phyloP scores from a whole-genome alignment of 2,888 invertebrate species.

The Erebia epiphron region DNA sequence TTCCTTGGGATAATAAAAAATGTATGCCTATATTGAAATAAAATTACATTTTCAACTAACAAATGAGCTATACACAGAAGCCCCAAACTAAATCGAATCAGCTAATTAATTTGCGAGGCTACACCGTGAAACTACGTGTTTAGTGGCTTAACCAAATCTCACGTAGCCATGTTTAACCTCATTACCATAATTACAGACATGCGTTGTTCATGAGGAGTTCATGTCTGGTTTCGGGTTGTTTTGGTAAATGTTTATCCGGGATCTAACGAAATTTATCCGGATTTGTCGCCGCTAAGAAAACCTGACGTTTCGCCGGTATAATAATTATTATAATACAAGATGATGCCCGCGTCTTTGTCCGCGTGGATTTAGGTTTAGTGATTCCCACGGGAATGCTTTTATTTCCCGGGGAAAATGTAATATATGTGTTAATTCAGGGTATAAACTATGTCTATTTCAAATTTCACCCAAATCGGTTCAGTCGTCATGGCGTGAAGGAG shows the following conservation, averaged over 20 bases:
- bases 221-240: slow-evolving; percentile 7
- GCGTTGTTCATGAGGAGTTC: slow-evolving; percentile 16
- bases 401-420: too few species aligned
- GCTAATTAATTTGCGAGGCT: slow-evolving; percentile 21
- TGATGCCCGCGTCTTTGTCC: too few species aligned
- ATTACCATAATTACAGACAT: slow-evolving; percentile 22
- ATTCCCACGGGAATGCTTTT: too few species aligned
- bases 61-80: neutral
- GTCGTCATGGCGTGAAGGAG: too few species aligned
- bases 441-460: too few species aligned
- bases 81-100: slow-evolving; percentile 12
- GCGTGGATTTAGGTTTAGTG: too few species aligned
- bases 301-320: neutral
- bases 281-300: neutral
- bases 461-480: too few species aligned
- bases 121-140: slow-evolving; percentile 21
- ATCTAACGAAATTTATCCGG: neutral
- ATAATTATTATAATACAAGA: too few species aligned
- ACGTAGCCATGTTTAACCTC: slow-evolving; percentile 23
- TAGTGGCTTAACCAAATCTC: slow-evolving; percentile 20
- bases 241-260: slow-evolving; percentile 15
- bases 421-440: too few species aligned
- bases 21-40: too few species aligned
- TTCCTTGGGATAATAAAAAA: too few species aligned
- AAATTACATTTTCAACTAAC: too few species aligned